Evolutionary conservation across 92 coral and sea anemone genomes (phyloP), one percentile per base, ranked within the genome.

Genomic region (Umimayanthus chanpuru): DNA sequence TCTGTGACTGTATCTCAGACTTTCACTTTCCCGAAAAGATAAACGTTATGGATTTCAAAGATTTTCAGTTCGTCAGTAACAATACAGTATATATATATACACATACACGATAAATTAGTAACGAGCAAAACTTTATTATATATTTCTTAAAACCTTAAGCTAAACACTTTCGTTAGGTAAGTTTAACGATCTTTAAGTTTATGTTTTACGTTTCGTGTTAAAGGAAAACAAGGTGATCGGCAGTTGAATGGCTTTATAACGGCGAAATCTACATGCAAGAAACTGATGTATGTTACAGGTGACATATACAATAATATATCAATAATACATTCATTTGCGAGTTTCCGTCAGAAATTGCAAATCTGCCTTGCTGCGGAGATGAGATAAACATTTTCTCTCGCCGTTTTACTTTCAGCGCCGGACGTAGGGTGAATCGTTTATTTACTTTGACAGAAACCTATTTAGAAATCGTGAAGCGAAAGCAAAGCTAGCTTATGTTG

Each of bases 331-430:
- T 47, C 43, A 53, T 83, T 83, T 83, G 67, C 26, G 66, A 68
- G 76, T 68, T 70, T 58, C 85, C 73, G 73, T 58, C 58, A 81
- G 66, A 53, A 44, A 40, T 26, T 50, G 23, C 61, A 83, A 71
- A 44, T 67, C 65, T 49, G 10, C 14, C 75, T 49, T 38, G 86
- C 58, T 28, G 66, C 12, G 18, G 18, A 28, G 44, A 38, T 21
- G 14, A 81, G 73, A 65, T 81, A 81, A 32, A 58, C 40, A 80
- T 29, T 0, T 16, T 80, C 49, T 5, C 36, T 25, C 23, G 58
- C 30, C 73, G 86, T 66, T 65, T n/a, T 36, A 23, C 6, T 44
- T 30, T n/a, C 77, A 66, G 11, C 32, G 36, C 36, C 36, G 61
- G 12, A 36, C 14, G 29, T 23, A 12, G 6, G 29, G 3, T 39